These are phyloP conservation scores for Hemicentrotus pulcherrimus DNA, from an alignment of 35 echinoderm and acorn worm genomes.

Conservation along the genomic window DNA sequence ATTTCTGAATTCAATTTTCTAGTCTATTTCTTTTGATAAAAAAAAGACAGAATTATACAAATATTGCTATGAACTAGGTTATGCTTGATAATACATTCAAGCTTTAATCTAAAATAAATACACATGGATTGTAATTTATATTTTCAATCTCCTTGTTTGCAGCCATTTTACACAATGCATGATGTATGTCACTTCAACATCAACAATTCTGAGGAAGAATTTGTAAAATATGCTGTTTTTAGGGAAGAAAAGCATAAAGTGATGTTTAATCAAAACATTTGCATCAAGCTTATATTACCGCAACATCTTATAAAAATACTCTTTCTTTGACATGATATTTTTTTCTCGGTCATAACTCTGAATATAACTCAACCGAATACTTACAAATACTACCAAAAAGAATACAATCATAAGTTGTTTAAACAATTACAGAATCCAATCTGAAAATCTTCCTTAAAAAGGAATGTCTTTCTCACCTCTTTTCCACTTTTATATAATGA, in stretches of 20 bases:
- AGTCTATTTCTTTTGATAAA: background rate
- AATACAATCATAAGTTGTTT: background rate
- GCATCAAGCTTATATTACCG: background rate
- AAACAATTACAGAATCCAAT: background rate
- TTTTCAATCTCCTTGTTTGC: background rate
- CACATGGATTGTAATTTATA: background rate
- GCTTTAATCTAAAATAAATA: background rate
- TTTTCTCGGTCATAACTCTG: background rate
- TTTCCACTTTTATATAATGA: background rate
- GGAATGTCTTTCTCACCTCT: background rate
- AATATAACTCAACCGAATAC: background rate
- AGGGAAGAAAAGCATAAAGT: background rate
- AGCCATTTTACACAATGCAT: background rate
- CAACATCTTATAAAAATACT: constrained; percentile 14
- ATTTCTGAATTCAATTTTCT: background rate
- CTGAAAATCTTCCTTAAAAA: background rate
- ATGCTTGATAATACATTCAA: background rate
- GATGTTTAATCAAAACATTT: background rate
- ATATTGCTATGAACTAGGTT: background rate
- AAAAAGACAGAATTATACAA: background rate
- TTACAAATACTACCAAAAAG: background rate
- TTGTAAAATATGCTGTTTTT: background rate
- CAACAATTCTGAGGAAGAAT: background rate
- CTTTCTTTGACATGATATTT: background rate
- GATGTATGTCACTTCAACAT: background rate